Base-by-base conservation (phyloP, 2,113 vertebrate genomes). In the Pollachius pollachius region DNA sequence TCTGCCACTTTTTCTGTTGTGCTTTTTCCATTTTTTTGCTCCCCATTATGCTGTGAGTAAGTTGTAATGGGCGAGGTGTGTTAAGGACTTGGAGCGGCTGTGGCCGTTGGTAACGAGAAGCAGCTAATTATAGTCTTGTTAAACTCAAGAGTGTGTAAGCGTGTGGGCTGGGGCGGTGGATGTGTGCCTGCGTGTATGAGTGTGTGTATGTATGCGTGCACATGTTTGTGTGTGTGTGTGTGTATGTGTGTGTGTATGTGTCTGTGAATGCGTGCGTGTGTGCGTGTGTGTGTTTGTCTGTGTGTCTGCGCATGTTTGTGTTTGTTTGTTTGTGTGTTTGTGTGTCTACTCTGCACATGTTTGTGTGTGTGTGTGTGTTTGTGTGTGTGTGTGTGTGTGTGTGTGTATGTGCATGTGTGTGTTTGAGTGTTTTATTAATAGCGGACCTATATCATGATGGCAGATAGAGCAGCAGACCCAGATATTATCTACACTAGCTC, bases 361-460 rank as follows among this genome's bases (percentile, higher is more conserved):
- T 11, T 48, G 5, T 67, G 68, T 59, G 52, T 62, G 61, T 37
- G 70, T 56, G 30, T 41, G 34, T 37, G 34, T 37, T 3, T 37
- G 34, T 37, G 34, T 37, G 34, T 37, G 63, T 25, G 65, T 27
- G 48, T 56, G 18, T 67, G 19, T 37, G 34, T 37, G 34, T 73
- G 41, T 64, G 57, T 4, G 4, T 4, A 12, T 62, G 41, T 71
- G 48, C 5, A 3, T 61, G 19, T 61, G 17, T 21, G 9, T 19
- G 58, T n/a, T n/a, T n/a, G n/a, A n/a, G n/a, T n/a, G n/a, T 69
- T 74, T 73, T 79, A 89, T 89, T 80, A 86, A 68, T 62, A 67
- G 57, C 62, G 59, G 67, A 57, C 66, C 64, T 79, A 72, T 56
- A 77, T 75, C 65, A 68, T 65, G 0, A 25, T 64, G 75, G 75